Evolutionary conservation across 2,113 vertebrate genomes (phyloP).

Genomic region (Proteles cristata): DNA sequence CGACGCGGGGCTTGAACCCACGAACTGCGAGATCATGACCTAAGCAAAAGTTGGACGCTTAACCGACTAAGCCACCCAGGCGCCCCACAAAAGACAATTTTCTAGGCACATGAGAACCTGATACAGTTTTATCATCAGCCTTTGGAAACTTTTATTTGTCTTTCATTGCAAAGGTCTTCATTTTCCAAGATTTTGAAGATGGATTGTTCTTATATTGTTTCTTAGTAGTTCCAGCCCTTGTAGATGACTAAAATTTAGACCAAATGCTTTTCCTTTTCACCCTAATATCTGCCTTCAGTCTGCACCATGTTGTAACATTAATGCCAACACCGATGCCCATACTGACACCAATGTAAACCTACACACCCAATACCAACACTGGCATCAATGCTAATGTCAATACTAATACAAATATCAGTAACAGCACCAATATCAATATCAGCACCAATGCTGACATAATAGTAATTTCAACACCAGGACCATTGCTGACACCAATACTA

Average conservation of each 20-base stretch:
- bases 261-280: neutral
- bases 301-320: neutral
- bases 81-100: neutral
- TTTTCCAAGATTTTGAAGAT: neutral
- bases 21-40: too few species aligned
- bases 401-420: neutral
- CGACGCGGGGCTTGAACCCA: too few species aligned
- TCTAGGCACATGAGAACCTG: neutral
- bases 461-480: neutral
- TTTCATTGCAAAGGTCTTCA: constrained; percentile 1
- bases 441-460: neutral
- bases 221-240: neutral
- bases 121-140: neutral
- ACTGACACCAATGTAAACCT: neutral
- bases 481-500: neutral
- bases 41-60: too few species aligned
- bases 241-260: neutral
- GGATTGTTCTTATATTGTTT: neutral
- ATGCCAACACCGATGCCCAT: too few species aligned
- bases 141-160: neutral
- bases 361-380: neutral
- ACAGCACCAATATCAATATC: neutral
- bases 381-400: neutral
- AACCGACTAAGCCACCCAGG: too few species aligned
- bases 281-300: neutral